Percentiles rank a stretch among this genome's conserved stretches.
Conservation (phyloP, 2,888 invertebrate species). For the Tipula lateralis region DNA sequence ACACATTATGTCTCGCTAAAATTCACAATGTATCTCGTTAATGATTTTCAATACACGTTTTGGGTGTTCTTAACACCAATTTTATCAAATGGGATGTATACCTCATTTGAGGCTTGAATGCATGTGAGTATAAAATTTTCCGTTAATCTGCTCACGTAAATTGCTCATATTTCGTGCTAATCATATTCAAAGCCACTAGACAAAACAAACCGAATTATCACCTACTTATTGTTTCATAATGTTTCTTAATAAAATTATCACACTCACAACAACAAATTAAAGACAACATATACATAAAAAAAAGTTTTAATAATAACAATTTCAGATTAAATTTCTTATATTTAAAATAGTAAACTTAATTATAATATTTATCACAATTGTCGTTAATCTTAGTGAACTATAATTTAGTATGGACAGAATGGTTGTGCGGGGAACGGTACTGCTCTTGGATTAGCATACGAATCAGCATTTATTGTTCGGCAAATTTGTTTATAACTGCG, state of each 20-base stretch:
- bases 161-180: too few species aligned
- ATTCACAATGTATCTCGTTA: too few species aligned
- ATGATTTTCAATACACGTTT: too few species aligned
- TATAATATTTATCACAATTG: not conserved
- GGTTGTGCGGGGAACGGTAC: constrained; percentile 53
- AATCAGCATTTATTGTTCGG: constrained; percentile 56
- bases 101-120: too few species aligned
- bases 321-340: not conserved
- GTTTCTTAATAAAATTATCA: not conserved
- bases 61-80: too few species aligned
- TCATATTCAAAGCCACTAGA: too few species aligned
- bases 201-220: too few species aligned
- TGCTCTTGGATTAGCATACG: constrained; percentile 54
- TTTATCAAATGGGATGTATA: too few species aligned
- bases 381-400: constrained; percentile 19
- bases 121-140: too few species aligned
- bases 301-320: not conserved
- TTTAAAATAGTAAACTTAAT: not conserved
- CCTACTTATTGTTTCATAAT: too few species aligned
- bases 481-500: constrained; percentile 63
- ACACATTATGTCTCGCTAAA: too few species aligned
- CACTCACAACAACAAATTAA: not conserved
- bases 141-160: too few species aligned
- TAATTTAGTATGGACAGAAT: constrained; percentile 46
- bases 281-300: not conserved